Evolutionary conservation across 1,140 invertebrate species (phyloP), one percentile per base, ranked within the genome.

Genomic region (Euschistus heros): DNA sequence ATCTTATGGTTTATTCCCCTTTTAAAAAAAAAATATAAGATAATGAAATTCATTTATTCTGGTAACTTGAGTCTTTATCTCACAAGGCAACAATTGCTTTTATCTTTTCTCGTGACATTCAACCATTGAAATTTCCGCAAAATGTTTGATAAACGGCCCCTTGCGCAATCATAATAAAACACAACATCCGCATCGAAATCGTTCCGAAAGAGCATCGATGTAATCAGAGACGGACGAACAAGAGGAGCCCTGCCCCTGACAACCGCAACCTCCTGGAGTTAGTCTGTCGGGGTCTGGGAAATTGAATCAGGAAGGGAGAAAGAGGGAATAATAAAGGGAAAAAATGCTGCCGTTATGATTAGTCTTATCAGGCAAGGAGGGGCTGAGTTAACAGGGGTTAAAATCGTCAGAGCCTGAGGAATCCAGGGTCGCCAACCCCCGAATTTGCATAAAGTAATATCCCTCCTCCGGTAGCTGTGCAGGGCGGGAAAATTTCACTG

Each of bases 391-490:
- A 50, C 47, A 50, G 47, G 47, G 47, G 47, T 50, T 50, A 50
- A 22, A 50, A 50, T 22, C 47, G 22, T 20, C 47, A 50, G 47
- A 6, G n/a, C 47, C 22, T 50, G 10, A 22, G 47, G 47, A 50
- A 20, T 50, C 47, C 47, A 10, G 47, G 47, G n/a, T 22, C 22
- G 47, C 47, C 47, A 50, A 50, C 47, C 8, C 5, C n/a, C 17
- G 22, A 50, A 50, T 50, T 50, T 50, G 47, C 47, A 50, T 50
- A 50, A 50, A 50, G 47, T 50, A 50, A 50, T 50, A 50, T 50
- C 47, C 33, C 33, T 37, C 33, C 13, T 37, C 33, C 33, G 33
- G 33, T 37, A 37, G 47, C 22, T 22, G 47, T 18, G 47, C n/a
- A 5, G 47, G 0, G 5, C n/a, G 22, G 47, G 47, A 50, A 50